Evolutionary conservation across 2,888 invertebrate species (phyloP).

Genomic region (Chaitophorus viminalis): DNA sequence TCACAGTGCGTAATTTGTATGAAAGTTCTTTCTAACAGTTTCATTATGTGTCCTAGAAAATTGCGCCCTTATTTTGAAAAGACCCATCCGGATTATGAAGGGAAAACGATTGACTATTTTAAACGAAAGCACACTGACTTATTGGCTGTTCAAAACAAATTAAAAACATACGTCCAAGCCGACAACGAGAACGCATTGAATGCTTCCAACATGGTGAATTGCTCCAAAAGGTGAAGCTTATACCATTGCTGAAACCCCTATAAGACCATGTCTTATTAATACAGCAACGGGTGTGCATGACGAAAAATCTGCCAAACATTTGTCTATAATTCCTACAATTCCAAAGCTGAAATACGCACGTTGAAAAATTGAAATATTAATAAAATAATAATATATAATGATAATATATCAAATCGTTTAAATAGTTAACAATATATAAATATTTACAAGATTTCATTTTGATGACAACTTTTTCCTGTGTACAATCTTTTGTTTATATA

Average conservation of each 20-base stretch:
- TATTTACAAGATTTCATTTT: too few species aligned
- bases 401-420: too few species aligned
- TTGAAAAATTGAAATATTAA: too few species aligned
- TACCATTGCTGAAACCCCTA: conserved; percentile 65
- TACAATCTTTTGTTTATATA: too few species aligned
- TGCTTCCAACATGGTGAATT: conserved; percentile 63
- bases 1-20: conserved; percentile 44
- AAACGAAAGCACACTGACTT: conserved; percentile 14
- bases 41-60: conserved; percentile 50
- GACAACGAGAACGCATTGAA: conserved; percentile 33
- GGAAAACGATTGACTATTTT: conserved; percentile 32
- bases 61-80: conserved; percentile 43
- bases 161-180: not conserved
- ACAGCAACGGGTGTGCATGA: conserved; percentile 58
- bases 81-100: conserved; percentile 31
- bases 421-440: too few species aligned
- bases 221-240: conserved; percentile 64
- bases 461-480: too few species aligned
- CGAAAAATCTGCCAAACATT: too few species aligned
- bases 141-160: conserved; percentile 17
- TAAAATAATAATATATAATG: too few species aligned
- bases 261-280: conserved; percentile 64
- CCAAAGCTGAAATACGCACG: too few species aligned
- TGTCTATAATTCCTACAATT: too few species aligned
- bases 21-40: conserved; percentile 46